Conservation (phyloP, 2,113 vertebrate species). For the Aspiorhynchus laticeps region DNA sequence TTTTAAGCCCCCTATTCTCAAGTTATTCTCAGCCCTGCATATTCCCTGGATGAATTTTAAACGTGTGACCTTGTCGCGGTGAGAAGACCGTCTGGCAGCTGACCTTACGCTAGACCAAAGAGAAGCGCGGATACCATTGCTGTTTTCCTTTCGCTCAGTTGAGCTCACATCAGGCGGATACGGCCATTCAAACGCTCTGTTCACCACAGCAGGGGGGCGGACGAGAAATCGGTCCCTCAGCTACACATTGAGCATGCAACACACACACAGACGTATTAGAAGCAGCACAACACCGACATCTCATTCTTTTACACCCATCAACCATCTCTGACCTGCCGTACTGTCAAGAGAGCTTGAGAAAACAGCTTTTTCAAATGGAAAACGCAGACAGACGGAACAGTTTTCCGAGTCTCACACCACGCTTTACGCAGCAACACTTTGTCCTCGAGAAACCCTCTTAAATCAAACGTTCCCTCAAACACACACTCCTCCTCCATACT, state of each 20-base stretch:
- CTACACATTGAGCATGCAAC: constrained; percentile 18
- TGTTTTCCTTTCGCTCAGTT: constrained; percentile 65
- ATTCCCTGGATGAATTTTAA: constrained; percentile 16
- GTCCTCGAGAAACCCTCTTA: constrained; percentile 17
- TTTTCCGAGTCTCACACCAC: background rate
- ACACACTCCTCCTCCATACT: constrained; percentile 2
- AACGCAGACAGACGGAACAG: background rate
- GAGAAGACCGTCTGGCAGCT: constrained; percentile 23
- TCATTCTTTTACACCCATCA: constrained; percentile 23
- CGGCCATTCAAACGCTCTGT: background rate
- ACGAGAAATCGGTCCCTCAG: constrained; percentile 14
- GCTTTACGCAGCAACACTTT: background rate
- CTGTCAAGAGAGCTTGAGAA: background rate
- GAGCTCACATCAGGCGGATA: constrained; percentile 48
- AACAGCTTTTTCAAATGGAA: constrained; percentile 6
- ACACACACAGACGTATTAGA: constrained; percentile 15
- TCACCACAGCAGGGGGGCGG: constrained; percentile 8
- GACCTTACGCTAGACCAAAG: constrained; percentile 49
- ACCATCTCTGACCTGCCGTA: constrained; percentile 10
- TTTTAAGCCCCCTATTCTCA: constrained; percentile 32
- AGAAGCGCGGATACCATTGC: constrained; percentile 47
- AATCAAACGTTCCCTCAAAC: constrained; percentile 1
- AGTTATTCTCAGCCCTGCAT: constrained; percentile 55
- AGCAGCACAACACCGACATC: background rate
- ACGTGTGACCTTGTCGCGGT: constrained; percentile 63